Evolutionary conservation across 1,140 invertebrate genomes (phyloP).

Genomic region (Octopus sinensis): DNA sequence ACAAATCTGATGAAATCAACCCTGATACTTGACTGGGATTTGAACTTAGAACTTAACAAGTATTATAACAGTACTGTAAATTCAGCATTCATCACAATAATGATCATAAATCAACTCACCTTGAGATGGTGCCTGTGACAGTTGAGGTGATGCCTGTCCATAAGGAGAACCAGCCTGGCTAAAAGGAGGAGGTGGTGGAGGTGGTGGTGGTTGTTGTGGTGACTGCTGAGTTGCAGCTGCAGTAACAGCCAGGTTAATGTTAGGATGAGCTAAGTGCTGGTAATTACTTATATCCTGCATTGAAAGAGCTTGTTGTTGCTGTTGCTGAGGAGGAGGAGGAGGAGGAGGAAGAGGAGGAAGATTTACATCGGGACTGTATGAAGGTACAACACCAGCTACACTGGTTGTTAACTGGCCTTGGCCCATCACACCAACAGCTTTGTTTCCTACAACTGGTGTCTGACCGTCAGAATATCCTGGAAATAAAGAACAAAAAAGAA

Average conservation of each 20-base stretch:
- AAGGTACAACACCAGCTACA: too few species aligned
- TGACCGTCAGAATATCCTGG: neutral
- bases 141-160: neutral
- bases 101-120: neutral
- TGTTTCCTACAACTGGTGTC: neutral
- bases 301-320: neutral
- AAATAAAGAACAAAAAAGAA: neutral
- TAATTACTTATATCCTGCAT: slow-evolving; percentile 5
- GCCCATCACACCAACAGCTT: neutral
- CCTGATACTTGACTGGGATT: too few species aligned
- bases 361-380: too few species aligned
- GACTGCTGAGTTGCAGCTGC: neutral
- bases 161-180: neutral
- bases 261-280: neutral
- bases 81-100: neutral
- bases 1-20: too few species aligned
- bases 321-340: too few species aligned
- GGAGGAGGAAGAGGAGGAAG: too few species aligned
- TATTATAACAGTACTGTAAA: too few species aligned
- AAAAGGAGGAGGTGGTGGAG: neutral
- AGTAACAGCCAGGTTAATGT: neutral
- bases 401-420: too few species aligned
- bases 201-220: neutral
- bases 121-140: slow-evolving; percentile 1
- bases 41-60: too few species aligned